These are phyloP conservation scores for Malaclemys terrapin DNA, from an alignment of 2,113 vertebrate species.

Conservation along the genomic window DNA sequence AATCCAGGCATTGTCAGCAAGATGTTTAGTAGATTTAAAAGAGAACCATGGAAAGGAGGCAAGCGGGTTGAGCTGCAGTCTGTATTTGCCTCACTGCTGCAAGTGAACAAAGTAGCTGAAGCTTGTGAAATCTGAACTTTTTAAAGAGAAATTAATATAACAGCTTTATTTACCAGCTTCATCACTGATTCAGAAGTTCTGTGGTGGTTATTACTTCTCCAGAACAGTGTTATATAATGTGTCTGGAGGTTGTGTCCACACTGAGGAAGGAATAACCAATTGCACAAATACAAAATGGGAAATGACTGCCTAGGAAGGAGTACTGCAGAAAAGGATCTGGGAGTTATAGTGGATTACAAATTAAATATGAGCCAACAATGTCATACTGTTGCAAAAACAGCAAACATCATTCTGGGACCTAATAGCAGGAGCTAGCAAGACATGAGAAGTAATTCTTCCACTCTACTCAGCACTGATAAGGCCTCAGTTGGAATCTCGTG, in stretches of 20 bases:
- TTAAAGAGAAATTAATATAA: not conserved
- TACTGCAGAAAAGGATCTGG: too few species aligned
- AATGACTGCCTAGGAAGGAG: too few species aligned
- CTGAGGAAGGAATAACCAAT: not conserved
- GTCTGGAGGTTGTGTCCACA: too few species aligned
- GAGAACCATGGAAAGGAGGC: not conserved
- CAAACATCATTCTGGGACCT: too few species aligned
- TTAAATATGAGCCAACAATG: too few species aligned
- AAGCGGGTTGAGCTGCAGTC: not conserved
- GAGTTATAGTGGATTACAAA: too few species aligned
- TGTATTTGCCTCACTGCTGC: not conserved
- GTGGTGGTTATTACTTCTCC: not conserved
- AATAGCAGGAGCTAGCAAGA: too few species aligned
- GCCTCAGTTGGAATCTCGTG: too few species aligned
- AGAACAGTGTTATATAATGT: not conserved
- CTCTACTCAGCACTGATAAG: too few species aligned
- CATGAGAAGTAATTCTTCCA: too few species aligned
- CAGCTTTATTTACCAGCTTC: not conserved
- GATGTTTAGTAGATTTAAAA: not conserved
- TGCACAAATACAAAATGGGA: too few species aligned
- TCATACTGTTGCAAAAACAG: too few species aligned
- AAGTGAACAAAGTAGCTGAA: not conserved
- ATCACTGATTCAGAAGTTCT: not conserved
- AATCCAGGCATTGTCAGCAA: slow-evolving; percentile 39
- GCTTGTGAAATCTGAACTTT: not conserved